A percentile compares a stretch with the other conserved stretches of the same genome.
These are phyloP conservation scores for Echinometra lucunter DNA, from an alignment of 53 echinoderm and acorn worm genomes.

Conservation along the genomic window DNA sequence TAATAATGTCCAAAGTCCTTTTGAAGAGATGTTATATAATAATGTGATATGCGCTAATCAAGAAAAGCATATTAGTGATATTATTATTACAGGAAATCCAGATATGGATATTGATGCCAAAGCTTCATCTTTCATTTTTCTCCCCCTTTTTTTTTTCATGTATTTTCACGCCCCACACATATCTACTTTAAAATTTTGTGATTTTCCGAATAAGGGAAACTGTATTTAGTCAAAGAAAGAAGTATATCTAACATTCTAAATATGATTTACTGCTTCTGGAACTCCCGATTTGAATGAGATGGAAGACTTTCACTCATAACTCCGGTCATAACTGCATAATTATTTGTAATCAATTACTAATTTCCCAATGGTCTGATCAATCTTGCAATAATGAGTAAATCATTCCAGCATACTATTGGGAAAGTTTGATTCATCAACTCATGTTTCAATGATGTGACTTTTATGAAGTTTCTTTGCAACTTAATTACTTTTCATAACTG, in stretches of 20 bases:
- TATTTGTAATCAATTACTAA: constrained; percentile 14
- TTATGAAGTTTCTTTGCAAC: not conserved
- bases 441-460: not conserved
- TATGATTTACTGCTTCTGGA: not conserved
- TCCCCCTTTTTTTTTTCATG: not conserved
- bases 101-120: too few species aligned
- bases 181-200: not conserved
- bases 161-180: not conserved
- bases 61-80: too few species aligned
- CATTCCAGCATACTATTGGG: not conserved
- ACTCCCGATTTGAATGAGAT: not conserved
- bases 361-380: not conserved
- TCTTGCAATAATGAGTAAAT: not conserved
- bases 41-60: too few species aligned
- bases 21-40: too few species aligned
- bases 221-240: not conserved
- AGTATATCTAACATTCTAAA: not conserved
- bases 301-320: not conserved
- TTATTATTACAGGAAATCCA: too few species aligned
- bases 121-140: not conserved
- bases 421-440: not conserved
- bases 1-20: too few species aligned
- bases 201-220: not conserved
- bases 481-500: not conserved
- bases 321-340: not conserved